Evolutionary conservation across 2,888 invertebrate genomes (phyloP).

Genomic region (Cheilosia pagana): DNA sequence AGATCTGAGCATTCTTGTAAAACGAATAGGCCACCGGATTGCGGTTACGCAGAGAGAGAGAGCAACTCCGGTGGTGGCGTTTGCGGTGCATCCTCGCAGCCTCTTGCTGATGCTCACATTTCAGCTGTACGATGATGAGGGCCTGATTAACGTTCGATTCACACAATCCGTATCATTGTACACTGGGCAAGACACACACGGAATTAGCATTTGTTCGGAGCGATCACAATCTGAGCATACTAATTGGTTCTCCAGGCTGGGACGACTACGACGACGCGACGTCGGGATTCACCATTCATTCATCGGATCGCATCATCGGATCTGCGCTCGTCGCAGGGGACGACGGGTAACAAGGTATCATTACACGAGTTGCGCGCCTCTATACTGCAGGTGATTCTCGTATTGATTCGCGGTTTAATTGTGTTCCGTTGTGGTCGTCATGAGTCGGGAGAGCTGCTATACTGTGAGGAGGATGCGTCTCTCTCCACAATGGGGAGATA

Average conservation of each 20-base stretch:
- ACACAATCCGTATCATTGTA: constrained; percentile 73
- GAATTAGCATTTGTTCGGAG: constrained; percentile 83
- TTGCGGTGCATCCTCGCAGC: constrained; percentile 43
- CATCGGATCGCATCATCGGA: constrained; percentile 65
- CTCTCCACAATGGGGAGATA: constrained; percentile 42
- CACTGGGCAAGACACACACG: constrained; percentile 65
- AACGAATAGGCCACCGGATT: constrained; percentile 74
- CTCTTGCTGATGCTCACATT: constrained; percentile 2
- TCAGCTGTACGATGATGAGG: constrained; percentile 47
- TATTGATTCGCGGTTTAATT: constrained; percentile 73
- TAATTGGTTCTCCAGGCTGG: constrained; percentile 78
- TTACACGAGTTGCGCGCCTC: constrained; percentile 72
- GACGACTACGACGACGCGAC: background rate
- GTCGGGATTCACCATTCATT: constrained; percentile 71
- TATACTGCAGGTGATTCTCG: constrained; percentile 68
- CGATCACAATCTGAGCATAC: constrained; percentile 83
- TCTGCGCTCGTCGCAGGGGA: constrained; percentile 32
- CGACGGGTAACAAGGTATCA: constrained; percentile 70
- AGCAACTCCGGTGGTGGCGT: constrained; percentile 71
- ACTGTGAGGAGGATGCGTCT: constrained; percentile 49
- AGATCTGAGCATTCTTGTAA: constrained; percentile 70
- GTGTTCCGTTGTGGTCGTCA: constrained; percentile 47
- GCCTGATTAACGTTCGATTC: constrained; percentile 75
- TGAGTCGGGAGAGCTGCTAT: constrained; percentile 4
- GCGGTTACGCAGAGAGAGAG: constrained; percentile 19